Evolutionary conservation across 1,140 invertebrate genomes (phyloP), one percentile per base, ranked within the genome.

Genomic region (Monochamus saltuarius): DNA sequence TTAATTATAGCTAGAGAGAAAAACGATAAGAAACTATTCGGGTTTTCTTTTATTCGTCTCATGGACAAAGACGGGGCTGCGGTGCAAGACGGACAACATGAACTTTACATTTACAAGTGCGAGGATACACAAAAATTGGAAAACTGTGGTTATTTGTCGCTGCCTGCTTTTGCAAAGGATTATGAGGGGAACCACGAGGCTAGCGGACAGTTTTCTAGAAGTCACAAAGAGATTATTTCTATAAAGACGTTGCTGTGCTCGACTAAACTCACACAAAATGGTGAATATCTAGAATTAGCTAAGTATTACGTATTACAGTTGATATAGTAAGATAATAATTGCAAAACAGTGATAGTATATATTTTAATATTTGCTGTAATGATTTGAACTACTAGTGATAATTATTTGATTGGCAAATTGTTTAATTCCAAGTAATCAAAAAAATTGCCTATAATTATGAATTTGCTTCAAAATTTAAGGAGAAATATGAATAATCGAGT

Each of bases 181-280:
- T 77, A 79, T 14, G 75, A 79, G 62, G 76, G 78, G 77, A 78
- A 69, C 43, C 70, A 80, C 51, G 78, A 82, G 39, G 72, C 73
- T 56, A 68, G 56, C 36, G 73, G 72, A 4, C 60, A 85, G 19
- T 96, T 92, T 71, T 84, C 85, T 39, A 82, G 90, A 64, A 94
- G 90, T 62, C 83, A 87, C 11, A 95, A 93, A 75, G 95, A 98
- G 78, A 82, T 84, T 4, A 86, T 95, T n/a, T 85, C 84, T 17
- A 83, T 97, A 1, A 85, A 85, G 58, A 95, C 94, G 0, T 73
- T 93, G 8, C 81, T 97, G 0, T 96, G 94, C 74, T 97, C 95
- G 34, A 97, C 95, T 11, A 98, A 98, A 78, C 79, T 97, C 1
- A 97, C 95, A 0, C 95, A 97, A 75, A 97, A 97, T 73, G 86